These are phyloP conservation scores for Cebuella pygmaea DNA, from an alignment of 2,797 vertebrate genomes.

Conservation along the genomic window DNA sequence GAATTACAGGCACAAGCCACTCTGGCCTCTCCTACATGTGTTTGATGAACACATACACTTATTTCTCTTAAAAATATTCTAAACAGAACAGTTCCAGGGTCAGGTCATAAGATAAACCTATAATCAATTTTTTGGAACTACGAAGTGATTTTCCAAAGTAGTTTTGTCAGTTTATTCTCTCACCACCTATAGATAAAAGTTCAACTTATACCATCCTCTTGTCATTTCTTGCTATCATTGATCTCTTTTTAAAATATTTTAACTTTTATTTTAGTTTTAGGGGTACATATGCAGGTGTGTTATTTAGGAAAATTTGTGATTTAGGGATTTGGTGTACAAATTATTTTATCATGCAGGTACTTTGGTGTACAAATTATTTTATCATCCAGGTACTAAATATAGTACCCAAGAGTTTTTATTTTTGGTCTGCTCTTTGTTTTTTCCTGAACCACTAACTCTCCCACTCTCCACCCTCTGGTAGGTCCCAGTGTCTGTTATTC, in stretches of 20 bases:
- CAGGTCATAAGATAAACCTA: not conserved
- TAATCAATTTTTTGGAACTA: not conserved
- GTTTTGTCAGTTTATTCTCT: not conserved
- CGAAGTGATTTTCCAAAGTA: not conserved
- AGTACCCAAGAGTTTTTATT: not conserved
- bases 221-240: not conserved
- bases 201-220: not conserved
- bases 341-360: too few relatives aligned
- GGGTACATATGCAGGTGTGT: too few relatives aligned
- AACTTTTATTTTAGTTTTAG: not conserved
- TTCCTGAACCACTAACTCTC: not conserved
- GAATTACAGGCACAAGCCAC: too few relatives aligned
- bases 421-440: not conserved
- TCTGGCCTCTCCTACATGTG: not conserved
- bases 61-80: not conserved
- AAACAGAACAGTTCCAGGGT: not conserved
- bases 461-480: not conserved
- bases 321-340: too few relatives aligned
- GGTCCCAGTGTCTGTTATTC: not conserved
- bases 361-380: too few relatives aligned
- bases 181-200: not conserved
- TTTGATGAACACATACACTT: not conserved
- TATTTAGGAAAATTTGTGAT: too few relatives aligned
- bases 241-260: not conserved
- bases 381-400: too few relatives aligned